phyloP scores from a whole-genome alignment of 2,113 vertebrate species.

The Chloebia gouldiae region DNA sequence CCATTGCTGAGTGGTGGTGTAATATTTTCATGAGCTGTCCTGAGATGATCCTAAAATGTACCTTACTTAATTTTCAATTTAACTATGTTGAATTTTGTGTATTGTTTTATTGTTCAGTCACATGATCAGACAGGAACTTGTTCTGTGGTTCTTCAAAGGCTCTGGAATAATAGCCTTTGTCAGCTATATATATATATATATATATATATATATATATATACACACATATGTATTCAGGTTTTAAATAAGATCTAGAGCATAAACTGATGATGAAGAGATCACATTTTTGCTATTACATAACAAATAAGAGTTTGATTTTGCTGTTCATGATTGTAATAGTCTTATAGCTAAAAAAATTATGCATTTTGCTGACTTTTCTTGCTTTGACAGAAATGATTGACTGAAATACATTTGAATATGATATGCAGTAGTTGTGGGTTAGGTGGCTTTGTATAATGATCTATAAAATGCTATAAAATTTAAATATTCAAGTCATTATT shows the following conservation, averaged over 20 bases:
- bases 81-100: not conserved
- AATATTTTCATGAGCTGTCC: not conserved
- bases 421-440: not conserved
- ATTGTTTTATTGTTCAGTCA: not conserved
- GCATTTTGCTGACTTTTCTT: not conserved
- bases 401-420: not conserved
- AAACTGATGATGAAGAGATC: not conserved
- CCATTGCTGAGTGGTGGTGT: not conserved
- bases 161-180: not conserved
- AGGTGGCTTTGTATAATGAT: not conserved
- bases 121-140: not conserved
- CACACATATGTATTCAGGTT: not conserved
- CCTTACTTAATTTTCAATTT: not conserved
- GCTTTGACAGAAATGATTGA: not conserved
- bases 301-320: not conserved
- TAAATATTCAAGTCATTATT: not conserved
- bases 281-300: not conserved
- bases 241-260: not conserved
- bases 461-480: not conserved
- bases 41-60: not conserved
- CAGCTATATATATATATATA: not conserved
- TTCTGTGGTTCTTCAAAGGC: not conserved
- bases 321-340: not conserved
- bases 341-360: accelerated
- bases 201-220: no score